phyloP scores from a whole-genome alignment of 2,888 invertebrate species.

The Mechanitis messenoides region DNA sequence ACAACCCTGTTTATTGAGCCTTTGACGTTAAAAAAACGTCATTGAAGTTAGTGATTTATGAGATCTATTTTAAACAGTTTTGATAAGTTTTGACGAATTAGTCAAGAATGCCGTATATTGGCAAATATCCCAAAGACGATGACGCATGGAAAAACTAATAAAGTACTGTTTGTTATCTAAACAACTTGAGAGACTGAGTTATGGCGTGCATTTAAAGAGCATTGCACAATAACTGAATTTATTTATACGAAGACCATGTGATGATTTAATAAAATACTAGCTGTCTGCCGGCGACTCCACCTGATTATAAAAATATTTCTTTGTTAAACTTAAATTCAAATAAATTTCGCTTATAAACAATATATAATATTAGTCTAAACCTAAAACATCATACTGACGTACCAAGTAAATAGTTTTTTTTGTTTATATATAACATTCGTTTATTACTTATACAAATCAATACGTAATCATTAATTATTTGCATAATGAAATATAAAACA shows the following conservation, averaged over 20 bases:
- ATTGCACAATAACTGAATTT: too few relatives aligned
- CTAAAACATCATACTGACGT: too few relatives aligned
- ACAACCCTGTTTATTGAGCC: not conserved
- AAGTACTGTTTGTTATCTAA: slow-evolving; percentile 40
- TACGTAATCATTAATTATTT: too few relatives aligned
- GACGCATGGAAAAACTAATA: slow-evolving; percentile 50
- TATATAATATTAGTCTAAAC: too few relatives aligned
- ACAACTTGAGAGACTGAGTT: slow-evolving; percentile 31
- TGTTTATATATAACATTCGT: too few relatives aligned
- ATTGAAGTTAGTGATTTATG: slow-evolving; percentile 40
- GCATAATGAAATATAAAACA: too few relatives aligned
- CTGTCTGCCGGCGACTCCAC: too few relatives aligned
- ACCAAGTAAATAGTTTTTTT: too few relatives aligned
- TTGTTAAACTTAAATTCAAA: too few relatives aligned
- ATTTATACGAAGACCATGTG: not conserved
- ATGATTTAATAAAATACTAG: not conserved
- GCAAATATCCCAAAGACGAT: slow-evolving; percentile 47
- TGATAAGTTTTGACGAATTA: slow-evolving; percentile 66
- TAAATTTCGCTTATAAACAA: too few relatives aligned
- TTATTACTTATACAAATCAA: too few relatives aligned
- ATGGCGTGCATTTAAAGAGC: slow-evolving; percentile 6
- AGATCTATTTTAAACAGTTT: slow-evolving; percentile 50
- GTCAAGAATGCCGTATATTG: slow-evolving; percentile 47
- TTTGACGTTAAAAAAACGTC: not conserved
- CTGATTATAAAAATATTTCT: too few relatives aligned